Evolutionary conservation across 2,888 invertebrate genomes (phyloP).

Genomic region (Gryllus longicercus): DNA sequence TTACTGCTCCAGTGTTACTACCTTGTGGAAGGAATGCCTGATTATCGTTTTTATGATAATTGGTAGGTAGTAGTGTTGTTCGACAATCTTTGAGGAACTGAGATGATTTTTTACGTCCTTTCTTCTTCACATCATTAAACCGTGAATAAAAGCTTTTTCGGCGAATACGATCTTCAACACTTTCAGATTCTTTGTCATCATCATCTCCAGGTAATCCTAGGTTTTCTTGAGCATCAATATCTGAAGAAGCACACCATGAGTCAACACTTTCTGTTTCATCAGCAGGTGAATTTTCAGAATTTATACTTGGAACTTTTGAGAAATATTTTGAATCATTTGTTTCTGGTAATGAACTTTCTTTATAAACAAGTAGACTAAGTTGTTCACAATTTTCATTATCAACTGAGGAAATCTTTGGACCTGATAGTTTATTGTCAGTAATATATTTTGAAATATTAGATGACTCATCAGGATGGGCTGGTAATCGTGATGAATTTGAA

Average conservation of each 20-base stretch:
- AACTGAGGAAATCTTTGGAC: too few relatives aligned
- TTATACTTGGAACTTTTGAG: too few relatives aligned
- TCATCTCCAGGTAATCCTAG: slow-evolving; percentile 22
- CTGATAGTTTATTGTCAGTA: too few relatives aligned
- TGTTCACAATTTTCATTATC: too few relatives aligned
- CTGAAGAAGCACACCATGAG: slow-evolving; percentile 66
- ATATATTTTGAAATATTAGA: too few relatives aligned
- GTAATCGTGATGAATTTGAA: too few relatives aligned
- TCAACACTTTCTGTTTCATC: slow-evolving; percentile 59
- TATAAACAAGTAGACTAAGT: too few relatives aligned
- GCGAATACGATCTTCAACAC: slow-evolving; percentile 79
- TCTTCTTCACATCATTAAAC: slow-evolving; percentile 78
- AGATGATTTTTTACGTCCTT: slow-evolving; percentile 26
- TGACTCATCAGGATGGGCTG: too few relatives aligned
- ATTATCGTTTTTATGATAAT: background rate
- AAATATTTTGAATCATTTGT: too few relatives aligned
- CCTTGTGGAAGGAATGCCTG: background rate
- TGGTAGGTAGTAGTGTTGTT: background rate
- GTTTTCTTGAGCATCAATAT: slow-evolving; percentile 43
- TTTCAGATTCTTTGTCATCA: slow-evolving; percentile 54
- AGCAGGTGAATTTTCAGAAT: slow-evolving; percentile 52
- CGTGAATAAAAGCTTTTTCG: slow-evolving; percentile 85
- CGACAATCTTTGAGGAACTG: background rate
- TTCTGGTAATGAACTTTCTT: too few relatives aligned
- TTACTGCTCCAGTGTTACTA: background rate